Conservation (phyloP, 1,140 invertebrate species). For the Pachypeltis micranthus region DNA sequence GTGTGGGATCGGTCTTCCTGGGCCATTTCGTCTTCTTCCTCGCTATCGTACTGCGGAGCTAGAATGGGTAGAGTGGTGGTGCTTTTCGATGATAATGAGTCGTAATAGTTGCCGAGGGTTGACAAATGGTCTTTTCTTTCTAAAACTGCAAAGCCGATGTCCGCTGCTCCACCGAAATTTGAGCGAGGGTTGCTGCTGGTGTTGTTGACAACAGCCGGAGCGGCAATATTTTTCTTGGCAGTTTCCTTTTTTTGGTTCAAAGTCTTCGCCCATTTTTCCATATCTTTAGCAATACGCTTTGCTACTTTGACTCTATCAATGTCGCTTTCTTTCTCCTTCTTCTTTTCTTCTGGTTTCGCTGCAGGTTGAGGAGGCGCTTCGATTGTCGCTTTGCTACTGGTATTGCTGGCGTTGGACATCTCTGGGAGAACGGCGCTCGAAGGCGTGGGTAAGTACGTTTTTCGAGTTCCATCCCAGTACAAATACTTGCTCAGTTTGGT, state of each 20-base stretch:
- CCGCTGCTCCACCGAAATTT: conserved; percentile 55
- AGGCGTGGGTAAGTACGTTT: conserved; percentile 66
- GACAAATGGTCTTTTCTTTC: conserved; percentile 38
- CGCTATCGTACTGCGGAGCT: conserved; percentile 53
- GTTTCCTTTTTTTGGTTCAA: conserved; percentile 93
- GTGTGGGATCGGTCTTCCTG: conserved; percentile 39
- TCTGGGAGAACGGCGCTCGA: conserved; percentile 33
- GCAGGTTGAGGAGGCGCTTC: conserved; percentile 23
- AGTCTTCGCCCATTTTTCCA: conserved; percentile 94
- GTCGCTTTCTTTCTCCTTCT: conserved; percentile 33
- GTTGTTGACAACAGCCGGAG: conserved; percentile 28
- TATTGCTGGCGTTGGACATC: not conserved
- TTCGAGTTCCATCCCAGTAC: conserved; percentile 81
- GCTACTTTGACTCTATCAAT: conserved; percentile 68
- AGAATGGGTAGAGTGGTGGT: conserved; percentile 52
- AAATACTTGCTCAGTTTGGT: conserved; percentile 78
- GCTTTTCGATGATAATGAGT: not conserved
- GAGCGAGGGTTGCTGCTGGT: not conserved
- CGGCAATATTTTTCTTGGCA: conserved; percentile 49
- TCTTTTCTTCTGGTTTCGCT: conserved; percentile 30
- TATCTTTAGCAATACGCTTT: conserved; percentile 94
- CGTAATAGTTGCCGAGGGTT: conserved; percentile 12
- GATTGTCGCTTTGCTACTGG: not conserved
- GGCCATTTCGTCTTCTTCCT: conserved; percentile 41
- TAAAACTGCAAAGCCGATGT: conserved; percentile 80